These are phyloP conservation scores for Paradisaea rubra DNA, from an alignment of 2,113 vertebrate genomes.

Conservation along the genomic window DNA sequence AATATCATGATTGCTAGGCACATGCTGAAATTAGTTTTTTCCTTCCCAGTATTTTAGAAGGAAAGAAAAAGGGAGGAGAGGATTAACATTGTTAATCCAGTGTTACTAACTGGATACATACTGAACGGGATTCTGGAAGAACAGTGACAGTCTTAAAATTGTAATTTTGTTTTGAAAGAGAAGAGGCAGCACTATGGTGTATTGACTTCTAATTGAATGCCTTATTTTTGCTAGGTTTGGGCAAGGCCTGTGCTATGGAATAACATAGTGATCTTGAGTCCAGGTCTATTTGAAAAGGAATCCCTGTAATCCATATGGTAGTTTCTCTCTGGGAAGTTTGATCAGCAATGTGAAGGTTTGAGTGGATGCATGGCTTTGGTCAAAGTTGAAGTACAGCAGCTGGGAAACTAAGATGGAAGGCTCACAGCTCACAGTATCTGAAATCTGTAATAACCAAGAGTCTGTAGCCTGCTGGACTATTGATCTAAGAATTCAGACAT, in stretches of 20 bases:
- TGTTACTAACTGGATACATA: background rate
- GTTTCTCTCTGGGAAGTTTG: background rate
- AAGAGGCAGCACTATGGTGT: background rate
- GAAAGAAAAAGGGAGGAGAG: accelerated
- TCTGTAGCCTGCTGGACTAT: background rate
- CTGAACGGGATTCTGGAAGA: background rate
- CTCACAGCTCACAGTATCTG: background rate
- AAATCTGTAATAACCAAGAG: background rate
- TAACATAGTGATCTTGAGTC: background rate
- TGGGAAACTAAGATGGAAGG: background rate
- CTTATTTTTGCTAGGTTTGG: background rate
- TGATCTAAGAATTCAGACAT: background rate
- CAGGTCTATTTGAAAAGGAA: background rate
- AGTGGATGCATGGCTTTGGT: background rate
- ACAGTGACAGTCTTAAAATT: background rate
- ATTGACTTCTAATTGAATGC: background rate
- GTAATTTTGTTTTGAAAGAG: background rate
- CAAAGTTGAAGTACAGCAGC: background rate
- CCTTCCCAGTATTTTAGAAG: background rate
- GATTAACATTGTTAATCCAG: background rate
- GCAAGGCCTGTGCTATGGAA: background rate
- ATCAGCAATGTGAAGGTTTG: background rate
- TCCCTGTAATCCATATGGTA: background rate
- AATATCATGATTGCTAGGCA: background rate
- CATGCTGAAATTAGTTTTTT: background rate